Percentiles rank a stretch among this genome's conserved stretches.
phyloP scores from a whole-genome alignment of 2,113 vertebrate species.

The Sceloporus tristichus region DNA sequence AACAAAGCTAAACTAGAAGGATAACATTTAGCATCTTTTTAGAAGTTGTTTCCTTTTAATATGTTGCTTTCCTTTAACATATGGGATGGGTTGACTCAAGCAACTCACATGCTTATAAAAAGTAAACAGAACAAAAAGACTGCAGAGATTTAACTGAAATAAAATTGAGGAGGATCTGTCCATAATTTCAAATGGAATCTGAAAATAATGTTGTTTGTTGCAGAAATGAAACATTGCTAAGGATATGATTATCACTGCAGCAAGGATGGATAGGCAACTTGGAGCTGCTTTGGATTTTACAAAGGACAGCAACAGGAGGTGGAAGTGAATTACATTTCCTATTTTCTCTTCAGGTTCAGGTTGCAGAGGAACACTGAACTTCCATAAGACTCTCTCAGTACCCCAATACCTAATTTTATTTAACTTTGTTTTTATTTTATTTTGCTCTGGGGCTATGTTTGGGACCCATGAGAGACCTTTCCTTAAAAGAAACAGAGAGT shows the following conservation, averaged over 20 bases:
- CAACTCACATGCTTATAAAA: conserved; percentile 59
- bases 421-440: too few species aligned
- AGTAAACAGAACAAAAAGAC: conserved; percentile 40
- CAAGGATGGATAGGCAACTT: neutral
- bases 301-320: neutral
- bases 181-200: conserved; percentile 1
- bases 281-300: neutral
- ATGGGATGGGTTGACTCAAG: conserved; percentile 61
- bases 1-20: neutral
- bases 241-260: neutral
- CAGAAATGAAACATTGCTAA: neutral
- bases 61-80: conserved; percentile 59
- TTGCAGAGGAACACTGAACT: too few species aligned
- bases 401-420: too few species aligned
- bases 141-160: neutral
- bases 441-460: too few species aligned
- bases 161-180: conserved; percentile 41
- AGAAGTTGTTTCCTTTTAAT: neutral
- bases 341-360: neutral
- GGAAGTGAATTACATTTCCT: neutral
- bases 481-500: too few species aligned
- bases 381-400: too few species aligned
- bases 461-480: too few species aligned
- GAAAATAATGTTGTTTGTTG: neutral
- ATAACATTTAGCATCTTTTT: neutral